A percentile compares a stretch with the other conserved stretches of the same genome.
phyloP scores from a whole-genome alignment of 2,888 invertebrate species.

The Epiblema foenella region DNA sequence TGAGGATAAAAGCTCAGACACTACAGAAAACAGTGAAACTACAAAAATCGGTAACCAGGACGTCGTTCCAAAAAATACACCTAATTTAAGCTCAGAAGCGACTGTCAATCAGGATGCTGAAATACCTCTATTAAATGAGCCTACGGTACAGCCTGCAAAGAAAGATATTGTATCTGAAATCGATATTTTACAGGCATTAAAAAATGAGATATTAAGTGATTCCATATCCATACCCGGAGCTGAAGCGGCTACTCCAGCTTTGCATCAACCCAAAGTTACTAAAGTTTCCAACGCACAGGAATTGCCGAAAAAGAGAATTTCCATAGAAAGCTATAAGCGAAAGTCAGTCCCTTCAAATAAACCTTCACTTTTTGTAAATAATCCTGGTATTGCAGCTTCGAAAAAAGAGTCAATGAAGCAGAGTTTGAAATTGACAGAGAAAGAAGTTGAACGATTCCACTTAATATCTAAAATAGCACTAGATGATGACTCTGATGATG shows the following conservation, averaged over 20 bases:
- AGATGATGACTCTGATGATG: conserved; percentile 67
- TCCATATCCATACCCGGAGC: conserved; percentile 60
- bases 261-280: conserved; percentile 76
- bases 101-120: conserved; percentile 47
- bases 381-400: conserved; percentile 41
- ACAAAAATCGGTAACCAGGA: background rate
- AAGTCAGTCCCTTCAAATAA: conserved; percentile 57
- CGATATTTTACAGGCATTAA: conserved; percentile 78
- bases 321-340: conserved; percentile 79
- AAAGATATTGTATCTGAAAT: conserved; percentile 71
- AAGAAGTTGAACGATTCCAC: conserved; percentile 80
- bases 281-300: conserved; percentile 71
- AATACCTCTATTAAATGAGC: conserved; percentile 71
- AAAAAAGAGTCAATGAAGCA: conserved; percentile 69
- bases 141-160: conserved; percentile 55
- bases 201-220: conserved; percentile 78
- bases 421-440: conserved; percentile 77
- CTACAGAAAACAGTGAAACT: background rate
- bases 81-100: conserved; percentile 6
- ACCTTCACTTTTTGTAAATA: conserved; percentile 51
- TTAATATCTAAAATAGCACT: conserved; percentile 63
- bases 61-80: background rate
- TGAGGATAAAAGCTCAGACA: background rate
- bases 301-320: conserved; percentile 75
- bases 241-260: conserved; percentile 64